Conservation (phyloP, 2,888 invertebrate genomes). For the Prenolepis imparis region DNA sequence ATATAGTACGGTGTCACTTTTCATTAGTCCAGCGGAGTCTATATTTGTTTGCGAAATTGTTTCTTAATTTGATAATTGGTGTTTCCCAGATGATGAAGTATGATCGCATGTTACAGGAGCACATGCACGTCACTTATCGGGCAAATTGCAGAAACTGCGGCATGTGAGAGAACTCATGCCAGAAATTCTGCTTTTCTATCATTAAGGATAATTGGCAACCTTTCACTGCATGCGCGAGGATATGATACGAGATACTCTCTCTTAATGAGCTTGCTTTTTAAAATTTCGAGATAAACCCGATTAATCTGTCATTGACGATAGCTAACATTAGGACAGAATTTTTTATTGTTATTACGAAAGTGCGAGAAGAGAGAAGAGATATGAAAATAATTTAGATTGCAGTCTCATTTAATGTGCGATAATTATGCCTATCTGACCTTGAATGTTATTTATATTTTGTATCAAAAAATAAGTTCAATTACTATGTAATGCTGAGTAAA, state of each 20-base stretch:
- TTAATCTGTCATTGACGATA: constrained; percentile 11
- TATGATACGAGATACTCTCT: not conserved
- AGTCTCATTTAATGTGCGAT: not conserved
- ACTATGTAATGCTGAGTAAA: not conserved
- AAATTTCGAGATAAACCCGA: constrained; percentile 32
- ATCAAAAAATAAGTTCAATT: not conserved
- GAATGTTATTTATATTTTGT: not conserved
- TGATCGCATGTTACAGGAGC: constrained; percentile 80
- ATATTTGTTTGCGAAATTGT: constrained; percentile 80
- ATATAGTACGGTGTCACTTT: constrained; percentile 71
- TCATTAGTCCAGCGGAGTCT: constrained; percentile 73
- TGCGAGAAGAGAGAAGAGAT: not conserved
- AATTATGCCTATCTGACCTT: not conserved
- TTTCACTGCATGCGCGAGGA: constrained; percentile 6
- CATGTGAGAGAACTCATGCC: constrained; percentile 55
- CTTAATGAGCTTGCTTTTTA: not conserved
- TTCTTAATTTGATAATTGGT: constrained; percentile 82
- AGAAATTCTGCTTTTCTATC: constrained; percentile 49
- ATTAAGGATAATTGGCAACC: constrained; percentile 42
- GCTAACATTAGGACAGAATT: not conserved
- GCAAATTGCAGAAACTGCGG: constrained; percentile 65
- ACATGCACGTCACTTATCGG: constrained; percentile 68
- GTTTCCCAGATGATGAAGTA: constrained; percentile 75
- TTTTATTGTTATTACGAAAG: not conserved
- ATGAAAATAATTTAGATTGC: not conserved